Evolutionary conservation across 2,797 vertebrate genomes (phyloP), one percentile per base, ranked within the genome.

Genomic region (Gallinago nigripennis): DNA sequence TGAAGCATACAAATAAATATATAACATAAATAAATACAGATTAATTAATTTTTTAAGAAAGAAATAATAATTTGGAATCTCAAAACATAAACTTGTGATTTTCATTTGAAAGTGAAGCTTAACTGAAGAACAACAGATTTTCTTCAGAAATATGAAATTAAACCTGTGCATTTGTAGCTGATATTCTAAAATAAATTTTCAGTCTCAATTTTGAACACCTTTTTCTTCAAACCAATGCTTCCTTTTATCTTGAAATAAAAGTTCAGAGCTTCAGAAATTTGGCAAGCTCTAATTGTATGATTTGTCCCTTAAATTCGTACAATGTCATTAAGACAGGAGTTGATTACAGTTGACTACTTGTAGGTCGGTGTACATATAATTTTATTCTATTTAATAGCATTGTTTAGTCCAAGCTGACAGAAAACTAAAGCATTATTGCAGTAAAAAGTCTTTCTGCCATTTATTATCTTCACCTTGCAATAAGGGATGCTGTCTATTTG

Each of bases 131-230:
- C 13, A 65, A 75, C 3, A 61, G 39, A 12, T 76, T 82, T 33
- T 33, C 20, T 37, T 94, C 30, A 16, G 50, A 75, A 78, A 63
- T 12, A 27, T 3, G 28, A 75, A 68, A 78, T 61, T 54, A 51
- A 93, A 81, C 8, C 28, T 27, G 19, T 63, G 17, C 20, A 58
- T 43, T 78, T 60, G 6, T 75, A 90, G 9, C 2, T 83, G 18
- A 6, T 48, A 33, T 76, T 82, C 39, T 71, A 90, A 94, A 86
- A 43, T 39, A 80, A 90, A 73, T 91, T 80, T 30, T 16, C 48
- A 39, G 7, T 68, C 35, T 64, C 48, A 48, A 45, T 64, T 64
- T 68, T 72, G 20, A 72, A 82, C 4, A 48, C 9, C 1, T 9
- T 82, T 89, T 66, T 48, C 21, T 78, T 1, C 0, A 27, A 88